Evolutionary conservation across 2,797 vertebrate species (phyloP), one percentile per base, ranked within the genome.

Genomic region (Delichon dasypus): DNA sequence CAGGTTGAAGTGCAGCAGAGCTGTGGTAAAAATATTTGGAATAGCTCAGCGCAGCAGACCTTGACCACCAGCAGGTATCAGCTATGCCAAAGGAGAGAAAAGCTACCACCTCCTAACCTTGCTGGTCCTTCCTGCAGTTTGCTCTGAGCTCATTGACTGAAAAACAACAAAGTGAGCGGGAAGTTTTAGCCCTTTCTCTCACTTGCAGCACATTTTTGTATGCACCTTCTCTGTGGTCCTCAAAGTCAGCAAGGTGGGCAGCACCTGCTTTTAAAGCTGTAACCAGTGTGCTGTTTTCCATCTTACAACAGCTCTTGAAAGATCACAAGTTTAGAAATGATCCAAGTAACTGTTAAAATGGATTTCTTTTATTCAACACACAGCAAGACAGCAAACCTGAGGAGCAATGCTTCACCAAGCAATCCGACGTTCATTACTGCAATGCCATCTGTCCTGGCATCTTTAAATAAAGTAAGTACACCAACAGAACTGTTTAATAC

Each of bases 381-480:
- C 1, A 27, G 18, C 65, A 84, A 88, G 53, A 30, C 2, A 45
- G 53, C 55, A 83, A 89, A 83, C 22, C 70, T 47, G 62, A 84
- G 66, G 16, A 81, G 58, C 58, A 61, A 20, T 13, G 42, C 29
- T 61, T 42, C 40, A 60, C 34, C 47, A 78, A 78, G 40, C 6
- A 44, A 71, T 42, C 17, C 61, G 57, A 2, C 0, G 0, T 51
- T 74, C 3, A 2, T 40, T 75, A 19, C 12, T 60, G 40, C 58
- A 72, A 16, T 7, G 40, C 54, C 29, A 29, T 23, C 48, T 54
- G 58, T 54, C 44, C 38, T 5, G 7, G 16, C 8, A 2, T n/a
- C 78, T 71, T 64, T 34, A 32, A 18, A 60, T 42, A 22, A 66
- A 75, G 3, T 16, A 50, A 64, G 17, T 14, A 26, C 29, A 60